Conservation (phyloP, 2,888 invertebrate genomes). For the Ophion slaviceki region DNA sequence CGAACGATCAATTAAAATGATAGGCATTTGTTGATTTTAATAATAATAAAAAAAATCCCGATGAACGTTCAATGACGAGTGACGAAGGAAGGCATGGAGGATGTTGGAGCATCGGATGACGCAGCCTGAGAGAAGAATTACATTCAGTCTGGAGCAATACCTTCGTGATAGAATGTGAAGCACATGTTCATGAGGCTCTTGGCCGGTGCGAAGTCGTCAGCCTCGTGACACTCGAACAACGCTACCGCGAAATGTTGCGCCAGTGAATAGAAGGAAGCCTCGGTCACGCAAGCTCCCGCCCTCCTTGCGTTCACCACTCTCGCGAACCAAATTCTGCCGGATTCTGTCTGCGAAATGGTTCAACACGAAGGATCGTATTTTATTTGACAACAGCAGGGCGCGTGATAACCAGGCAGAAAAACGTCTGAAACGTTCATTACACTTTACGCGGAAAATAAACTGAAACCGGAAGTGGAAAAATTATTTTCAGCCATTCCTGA, state of each 20-base stretch:
- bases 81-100: too few relatives aligned
- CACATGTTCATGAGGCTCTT: conserved; percentile 91
- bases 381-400: not conserved
- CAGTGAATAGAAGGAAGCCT: conserved; percentile 88
- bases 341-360: conserved; percentile 83
- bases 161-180: conserved; percentile 90
- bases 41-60: too few relatives aligned
- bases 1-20: not conserved
- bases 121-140: not conserved
- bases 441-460: too few relatives aligned
- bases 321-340: conserved; percentile 89
- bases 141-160: conserved; percentile 78
- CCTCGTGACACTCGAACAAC: conserved; percentile 89
- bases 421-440: too few relatives aligned
- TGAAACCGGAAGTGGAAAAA: too few relatives aligned
- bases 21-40: too few relatives aligned
- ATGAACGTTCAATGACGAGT: too few relatives aligned
- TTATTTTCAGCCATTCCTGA: too few relatives aligned
- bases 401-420: too few relatives aligned
- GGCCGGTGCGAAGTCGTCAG: conserved; percentile 89
- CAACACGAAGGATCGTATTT: not conserved
- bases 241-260: conserved; percentile 90
- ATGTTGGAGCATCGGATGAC: not conserved
- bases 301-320: conserved; percentile 88
- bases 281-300: conserved; percentile 86